phyloP scores from a whole-genome alignment of 2,888 invertebrate genomes.

The Entomobrya proxima region DNA sequence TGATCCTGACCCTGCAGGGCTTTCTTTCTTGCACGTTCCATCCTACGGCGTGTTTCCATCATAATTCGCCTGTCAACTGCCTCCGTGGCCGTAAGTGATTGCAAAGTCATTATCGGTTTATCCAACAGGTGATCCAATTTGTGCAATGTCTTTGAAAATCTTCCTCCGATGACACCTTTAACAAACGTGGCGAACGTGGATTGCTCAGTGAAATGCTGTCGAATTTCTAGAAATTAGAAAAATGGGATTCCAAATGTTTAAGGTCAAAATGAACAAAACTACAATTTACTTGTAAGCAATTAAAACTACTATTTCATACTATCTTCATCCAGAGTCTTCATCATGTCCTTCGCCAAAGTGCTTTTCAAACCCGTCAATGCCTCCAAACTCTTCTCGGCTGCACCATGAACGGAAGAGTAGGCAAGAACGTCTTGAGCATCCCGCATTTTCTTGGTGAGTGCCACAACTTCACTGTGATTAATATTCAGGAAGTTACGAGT shows the following conservation, averaged over 20 bases:
- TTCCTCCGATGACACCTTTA: not conserved
- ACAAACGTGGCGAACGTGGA: not conserved
- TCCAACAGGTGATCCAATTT: slow-evolving; percentile 50
- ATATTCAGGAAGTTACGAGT: slow-evolving; percentile 56
- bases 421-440: slow-evolving; percentile 61
- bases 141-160: not conserved
- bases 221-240: not conserved
- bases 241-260: no score
- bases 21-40: slow-evolving; percentile 62
- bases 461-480: slow-evolving; percentile 44
- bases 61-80: slow-evolving; percentile 54
- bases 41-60: slow-evolving; percentile 62
- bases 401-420: slow-evolving; percentile 12
- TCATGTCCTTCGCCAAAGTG: slow-evolving; percentile 21
- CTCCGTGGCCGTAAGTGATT: slow-evolving; percentile 57
- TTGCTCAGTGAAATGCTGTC: not conserved
- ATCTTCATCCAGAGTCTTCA: no score
- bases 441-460: slow-evolving; percentile 47
- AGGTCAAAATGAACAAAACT: no score
- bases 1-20: not conserved
- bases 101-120: slow-evolving; percentile 63
- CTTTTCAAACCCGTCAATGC: not conserved
- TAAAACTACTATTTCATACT: no score
- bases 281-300: no score
- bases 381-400: not conserved